Base-by-base conservation (phyloP, 2,888 invertebrate species). In the Rhopalosiphum nymphaeae region DNA sequence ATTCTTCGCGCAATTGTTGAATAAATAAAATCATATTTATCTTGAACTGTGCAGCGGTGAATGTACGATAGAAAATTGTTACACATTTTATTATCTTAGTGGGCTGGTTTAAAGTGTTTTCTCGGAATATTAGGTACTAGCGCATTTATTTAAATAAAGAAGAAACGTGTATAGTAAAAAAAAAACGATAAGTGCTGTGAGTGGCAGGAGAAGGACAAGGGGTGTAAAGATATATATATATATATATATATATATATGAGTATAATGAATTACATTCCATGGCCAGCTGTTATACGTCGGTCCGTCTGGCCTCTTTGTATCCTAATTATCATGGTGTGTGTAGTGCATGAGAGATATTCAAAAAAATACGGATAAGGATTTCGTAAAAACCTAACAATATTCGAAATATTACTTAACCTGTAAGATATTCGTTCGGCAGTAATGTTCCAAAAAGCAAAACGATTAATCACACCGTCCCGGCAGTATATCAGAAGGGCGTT, bases 1-100 rank as follows among this genome's bases (percentile, higher is more conserved):
- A 56, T 93, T 93, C 89, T 89, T 85, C 56, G 44, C 89, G 44
- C 93, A 89, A 93, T 93, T 93, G 92, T 93, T 93, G 92, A 93
- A 93, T 89, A 93, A 93, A 93, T 93, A 93, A 84, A 89, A 93
- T 93, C 84, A 84, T 93, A 89, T 93, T 93, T 89, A 93, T 93
- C 93, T 93, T 84, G n/a, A 61, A 87, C 87, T 29, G 36, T 36
- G n/a, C 61, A 42, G 25, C 53, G 57, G 91, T 26, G 49, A 78
- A 86, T 46, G 86, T 61, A 92, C 57, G 29, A 46, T 42, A n/a
- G 85, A 57, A 53, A 84, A 85, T 56, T 85, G 44, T 84, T 91
- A 86, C 85, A 91, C 53, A 84, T 84, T 36, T 42, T 67, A 92
- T 87, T 92, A 88, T 92, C 87, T 87, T 46, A 46, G 49, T 26